Evolutionary conservation across 2,888 invertebrate species (phyloP).

Genomic region (Ochropleura leucogaster): DNA sequence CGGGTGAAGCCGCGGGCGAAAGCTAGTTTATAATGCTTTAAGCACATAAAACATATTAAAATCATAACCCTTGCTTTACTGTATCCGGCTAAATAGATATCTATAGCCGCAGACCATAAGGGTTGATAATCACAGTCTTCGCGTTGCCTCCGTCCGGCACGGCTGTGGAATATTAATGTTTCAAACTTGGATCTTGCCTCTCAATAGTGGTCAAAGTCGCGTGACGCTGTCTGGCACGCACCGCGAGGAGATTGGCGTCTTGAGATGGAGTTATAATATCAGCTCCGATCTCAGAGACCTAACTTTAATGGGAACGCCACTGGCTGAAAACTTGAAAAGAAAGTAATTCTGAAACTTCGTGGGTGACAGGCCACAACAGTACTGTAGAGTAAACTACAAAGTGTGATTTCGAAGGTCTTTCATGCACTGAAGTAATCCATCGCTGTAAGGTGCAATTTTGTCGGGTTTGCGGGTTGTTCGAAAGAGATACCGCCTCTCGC

Average conservation of each 20-base stretch:
- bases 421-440: too few relatives aligned
- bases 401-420: too few relatives aligned
- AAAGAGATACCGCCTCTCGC: too few relatives aligned
- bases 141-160: conserved; percentile 7
- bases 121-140: conserved; percentile 38
- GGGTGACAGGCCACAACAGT: background rate
- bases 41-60: too few relatives aligned
- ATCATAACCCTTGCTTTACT: background rate
- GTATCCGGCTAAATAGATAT: background rate
- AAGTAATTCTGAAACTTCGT: background rate
- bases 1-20: too few relatives aligned
- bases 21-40: too few relatives aligned
- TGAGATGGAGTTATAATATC: conserved; percentile 26
- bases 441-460: too few relatives aligned
- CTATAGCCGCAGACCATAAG: background rate
- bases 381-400: too few relatives aligned
- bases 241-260: conserved; percentile 15
- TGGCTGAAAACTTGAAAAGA: background rate
- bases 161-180: conserved; percentile 47
- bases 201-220: conserved; percentile 39
- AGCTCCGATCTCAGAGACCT: conserved; percentile 2
- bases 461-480: too few relatives aligned
- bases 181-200: conserved; percentile 39
- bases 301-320: conserved; percentile 9
- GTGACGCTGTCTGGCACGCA: conserved; percentile 27